phyloP scores from a whole-genome alignment of 2,113 vertebrate genomes.

The Chionomys nivalis region DNA sequence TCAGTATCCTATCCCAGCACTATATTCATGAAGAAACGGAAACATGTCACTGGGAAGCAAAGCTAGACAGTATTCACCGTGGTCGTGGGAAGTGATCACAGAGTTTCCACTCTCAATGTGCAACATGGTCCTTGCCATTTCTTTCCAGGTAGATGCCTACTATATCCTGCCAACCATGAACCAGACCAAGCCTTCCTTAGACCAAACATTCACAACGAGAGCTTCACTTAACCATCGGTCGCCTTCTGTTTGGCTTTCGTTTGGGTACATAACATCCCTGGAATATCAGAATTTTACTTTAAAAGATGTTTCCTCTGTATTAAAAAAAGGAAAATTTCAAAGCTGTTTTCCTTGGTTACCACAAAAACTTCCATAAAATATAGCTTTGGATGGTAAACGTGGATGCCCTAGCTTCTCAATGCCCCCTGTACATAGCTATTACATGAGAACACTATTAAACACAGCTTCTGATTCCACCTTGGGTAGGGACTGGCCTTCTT shows the following conservation, averaged over 20 bases:
- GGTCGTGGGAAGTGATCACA: neutral
- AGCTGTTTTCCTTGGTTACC: neutral
- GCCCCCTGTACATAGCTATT: neutral
- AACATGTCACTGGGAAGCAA: neutral
- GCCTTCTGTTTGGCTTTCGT: neutral
- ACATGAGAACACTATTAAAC: neutral
- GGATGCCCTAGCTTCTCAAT: neutral
- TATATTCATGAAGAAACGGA: slow-evolving; percentile 38
- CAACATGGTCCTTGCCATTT: neutral
- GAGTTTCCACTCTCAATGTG: neutral
- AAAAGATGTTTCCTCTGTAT: neutral
- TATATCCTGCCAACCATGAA: neutral
- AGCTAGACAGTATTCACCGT: slow-evolving; percentile 3
- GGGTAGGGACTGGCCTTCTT: neutral
- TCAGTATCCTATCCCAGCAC: neutral
- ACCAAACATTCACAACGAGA: neutral
- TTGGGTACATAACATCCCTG: neutral
- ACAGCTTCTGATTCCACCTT: neutral
- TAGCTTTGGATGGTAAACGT: neutral
- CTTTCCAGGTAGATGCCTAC: neutral
- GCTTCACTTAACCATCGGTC: neutral
- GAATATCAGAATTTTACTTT: slow-evolving; percentile 16
- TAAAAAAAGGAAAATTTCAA: neutral
- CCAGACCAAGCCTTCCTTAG: neutral
- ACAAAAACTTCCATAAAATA: neutral